Evolutionary conservation across 2,888 invertebrate species (phyloP).

Genomic region (Perdita meconis): DNA sequence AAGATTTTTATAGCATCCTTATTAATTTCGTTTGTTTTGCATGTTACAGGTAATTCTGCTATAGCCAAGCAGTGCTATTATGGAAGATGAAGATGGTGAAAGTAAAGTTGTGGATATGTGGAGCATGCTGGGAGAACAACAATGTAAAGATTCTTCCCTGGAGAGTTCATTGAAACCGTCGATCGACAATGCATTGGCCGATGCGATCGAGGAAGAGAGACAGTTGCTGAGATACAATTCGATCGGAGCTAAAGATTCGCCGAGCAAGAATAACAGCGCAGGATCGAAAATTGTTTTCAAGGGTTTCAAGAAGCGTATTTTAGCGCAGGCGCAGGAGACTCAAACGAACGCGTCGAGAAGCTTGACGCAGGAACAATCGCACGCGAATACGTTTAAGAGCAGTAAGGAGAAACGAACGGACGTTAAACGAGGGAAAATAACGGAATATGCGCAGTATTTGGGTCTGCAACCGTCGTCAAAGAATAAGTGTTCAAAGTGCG

Average conservation of each 20-base stretch:
- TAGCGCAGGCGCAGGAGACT: conserved; percentile 76
- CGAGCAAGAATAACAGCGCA: conserved; percentile 54
- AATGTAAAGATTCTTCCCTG: conserved; percentile 66
- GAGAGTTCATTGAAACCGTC: conserved; percentile 56
- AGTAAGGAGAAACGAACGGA: conserved; percentile 67
- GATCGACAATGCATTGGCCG: conserved; percentile 49
- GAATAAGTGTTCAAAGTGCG: conserved; percentile 90
- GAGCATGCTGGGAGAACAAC: conserved; percentile 68
- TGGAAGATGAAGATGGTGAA: conserved; percentile 83
- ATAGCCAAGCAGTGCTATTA: conserved; percentile 74
- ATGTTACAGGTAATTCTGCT: conserved; percentile 66
- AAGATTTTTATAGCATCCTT: background rate
- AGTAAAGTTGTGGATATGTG: conserved; percentile 77
- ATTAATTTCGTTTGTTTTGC: conserved; percentile 1
- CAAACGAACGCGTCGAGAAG: conserved; percentile 56
- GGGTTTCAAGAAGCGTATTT: conserved; percentile 80
- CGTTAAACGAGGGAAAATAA: conserved; percentile 78
- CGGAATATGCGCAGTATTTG: conserved; percentile 90
- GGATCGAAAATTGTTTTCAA: conserved; percentile 76
- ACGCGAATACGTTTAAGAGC: conserved; percentile 58
- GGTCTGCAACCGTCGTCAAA: conserved; percentile 87
- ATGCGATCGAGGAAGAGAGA: conserved; percentile 60
- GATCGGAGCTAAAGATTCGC: conserved; percentile 60
- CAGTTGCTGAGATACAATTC: conserved; percentile 59
- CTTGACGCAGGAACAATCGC: conserved; percentile 40